Percentiles rank a stretch among this genome's conserved stretches.
These are phyloP conservation scores for Tryphoninae sp. DNA, from an alignment of 2,888 invertebrate species.

Conservation along the genomic window DNA sequence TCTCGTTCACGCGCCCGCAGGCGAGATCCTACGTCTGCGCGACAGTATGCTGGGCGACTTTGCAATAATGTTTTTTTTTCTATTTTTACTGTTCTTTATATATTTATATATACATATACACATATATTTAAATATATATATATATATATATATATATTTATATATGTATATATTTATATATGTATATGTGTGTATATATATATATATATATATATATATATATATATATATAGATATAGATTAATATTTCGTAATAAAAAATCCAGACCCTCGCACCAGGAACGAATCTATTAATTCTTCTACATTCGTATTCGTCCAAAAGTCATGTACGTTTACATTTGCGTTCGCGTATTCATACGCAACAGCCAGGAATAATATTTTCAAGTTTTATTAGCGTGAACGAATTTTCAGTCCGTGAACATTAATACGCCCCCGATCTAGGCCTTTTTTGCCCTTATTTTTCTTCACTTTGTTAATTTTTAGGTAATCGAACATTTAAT, in stretches of 20 bases:
- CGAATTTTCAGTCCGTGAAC: neutral
- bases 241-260: too few species aligned
- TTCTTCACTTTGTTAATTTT: neutral
- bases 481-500: neutral
- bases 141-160: neutral
- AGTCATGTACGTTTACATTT: too few species aligned
- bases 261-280: too few species aligned
- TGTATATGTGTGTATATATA: neutral
- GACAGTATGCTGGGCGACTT: constrained; percentile 5
- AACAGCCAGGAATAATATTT: neutral
- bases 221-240: neutral
- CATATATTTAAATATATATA: neutral
- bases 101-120: neutral
- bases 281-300: too few species aligned
- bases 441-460: neutral
- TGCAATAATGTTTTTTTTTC: neutral
- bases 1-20: constrained; percentile 36
- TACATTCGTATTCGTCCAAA: too few species aligned
- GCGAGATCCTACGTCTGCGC: constrained; percentile 12
- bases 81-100: neutral
- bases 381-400: neutral
- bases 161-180: neutral
- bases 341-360: too few species aligned
- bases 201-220: neutral
- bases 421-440: neutral